Evolutionary conservation across 2,797 vertebrate genomes (phyloP).

Genomic region (Heliangelus exortis): DNA sequence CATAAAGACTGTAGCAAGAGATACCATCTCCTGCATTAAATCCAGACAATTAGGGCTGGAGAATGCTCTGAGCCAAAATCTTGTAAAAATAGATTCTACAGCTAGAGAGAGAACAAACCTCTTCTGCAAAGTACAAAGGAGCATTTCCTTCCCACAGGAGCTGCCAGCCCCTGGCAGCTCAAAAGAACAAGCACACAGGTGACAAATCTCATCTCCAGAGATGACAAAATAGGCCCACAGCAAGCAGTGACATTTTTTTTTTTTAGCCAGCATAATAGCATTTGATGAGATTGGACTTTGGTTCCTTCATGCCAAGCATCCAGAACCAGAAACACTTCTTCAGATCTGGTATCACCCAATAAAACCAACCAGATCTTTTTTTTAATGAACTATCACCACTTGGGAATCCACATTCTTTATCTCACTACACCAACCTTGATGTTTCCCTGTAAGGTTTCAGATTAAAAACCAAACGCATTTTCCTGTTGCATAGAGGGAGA

Average conservation of each 20-base stretch:
- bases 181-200: constrained; percentile 26
- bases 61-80: constrained; percentile 5
- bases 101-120: not conserved
- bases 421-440: constrained; percentile 2
- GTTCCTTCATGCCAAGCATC: not conserved
- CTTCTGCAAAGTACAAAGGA: constrained; percentile 29
- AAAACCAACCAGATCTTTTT: constrained; percentile 3
- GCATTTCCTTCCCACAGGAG: constrained; percentile 31
- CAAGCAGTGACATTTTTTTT: not conserved
- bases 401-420: constrained; percentile 23
- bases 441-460: not conserved
- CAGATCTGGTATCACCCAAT: constrained; percentile 14
- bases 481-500: not conserved
- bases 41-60: constrained; percentile 1
- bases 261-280: not conserved
- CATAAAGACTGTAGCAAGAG: not conserved
- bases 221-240: constrained; percentile 44
- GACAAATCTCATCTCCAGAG: not conserved
- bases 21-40: not conserved
- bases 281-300: constrained; percentile 5
- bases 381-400: constrained; percentile 40
- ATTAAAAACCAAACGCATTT: not conserved
- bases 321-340: not conserved
- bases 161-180: constrained; percentile 48
- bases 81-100: constrained; percentile 38